Base-by-base conservation (phyloP, 2,888 invertebrate genomes). In the Agonum fuliginosum region DNA sequence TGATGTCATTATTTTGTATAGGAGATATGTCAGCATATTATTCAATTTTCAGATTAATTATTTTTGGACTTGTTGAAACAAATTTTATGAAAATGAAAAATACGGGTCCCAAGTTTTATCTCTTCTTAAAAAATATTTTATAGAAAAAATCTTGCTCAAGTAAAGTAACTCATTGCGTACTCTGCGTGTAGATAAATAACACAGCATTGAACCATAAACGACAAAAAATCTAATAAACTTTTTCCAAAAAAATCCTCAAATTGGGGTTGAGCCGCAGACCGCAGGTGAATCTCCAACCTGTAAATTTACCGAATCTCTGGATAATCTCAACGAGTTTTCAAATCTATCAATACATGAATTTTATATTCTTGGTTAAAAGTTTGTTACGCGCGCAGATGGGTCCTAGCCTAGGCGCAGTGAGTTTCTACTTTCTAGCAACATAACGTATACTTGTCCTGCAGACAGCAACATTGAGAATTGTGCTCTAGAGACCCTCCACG, bases 291-390 rank as follows among this genome's bases (percentile, higher is more conserved):
- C 58, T 4, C 20, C 58, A 62, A 62, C 30, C n/a, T 62, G 14
- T 30, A 14, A 62, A 62, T 27, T 62, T 62, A 30, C 30, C 27
- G 22, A 20, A 27, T 62, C 58, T 62, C 58, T 30, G 17, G 27
- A 27, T 62, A 30, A 62, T 62, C 58, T 62, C 27, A 27, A 27
- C 58, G 58, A 62, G 58, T 62, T 62, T 62, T 62, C 58, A 62
- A 62, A 62, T 62, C 58, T 62, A 62, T 62, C 58, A 62, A 62
- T 62, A 62, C 58, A 62, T 62, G 58, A 62, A 62, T 62, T 62
- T 62, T 62, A 62, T 62, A 62, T 62, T 62, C 27, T 62, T 27
- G 12, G 27, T 6, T 24, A 62, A 62, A 62, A 30, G 27, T 62
- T 62, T 62, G 30, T 1, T 17, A 30, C 8, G 27, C 58, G 58